Evolutionary conservation across 2,888 invertebrate species (phyloP), one percentile per base, ranked within the genome.

Genomic region (Microctonus brassicae): DNA sequence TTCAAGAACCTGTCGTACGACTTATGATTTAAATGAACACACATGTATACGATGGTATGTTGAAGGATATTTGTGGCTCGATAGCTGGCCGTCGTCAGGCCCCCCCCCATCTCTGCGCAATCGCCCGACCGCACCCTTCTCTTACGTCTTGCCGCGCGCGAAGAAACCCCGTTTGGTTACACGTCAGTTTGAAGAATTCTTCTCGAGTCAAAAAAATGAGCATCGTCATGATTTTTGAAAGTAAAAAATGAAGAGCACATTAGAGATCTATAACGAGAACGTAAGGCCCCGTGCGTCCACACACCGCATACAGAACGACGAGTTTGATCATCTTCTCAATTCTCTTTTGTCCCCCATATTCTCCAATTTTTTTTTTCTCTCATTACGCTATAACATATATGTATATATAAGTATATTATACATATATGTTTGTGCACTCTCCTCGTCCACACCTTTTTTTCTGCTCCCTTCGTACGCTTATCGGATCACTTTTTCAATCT

Each of bases 171-270:
- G 84, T 83, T 84, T 81, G 82, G 84, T 84, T 82, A 82, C 83
- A 84, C 86, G 85, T 86, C 85, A 86, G 80, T 86, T 85, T 86
- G 83, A 86, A 86, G 86, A 86, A 87, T 86, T 87, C 86, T 86
- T 86, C 85, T 84, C 85, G 85, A 87, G 86, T 84, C 86, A 86
- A 86, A 87, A 86, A 86, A 87, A 87, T 87, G 86, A 87, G 87
- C 87, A 86, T 85, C 86, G 87, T 87, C 87, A 87, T 87, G 87
- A 86, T 87, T 87, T 87, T 87, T 87, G 87, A 87, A 87, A 87
- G 87, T 87, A 87, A 87, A 87, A 87, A 87, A 86, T 86, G 85
- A 86, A 84, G 83, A 86, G 79, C 79, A 78, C 53, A 62, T 34
- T 10, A 29, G 29, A 10, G 58, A 63, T 36, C 71, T n/a, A n/a